These are phyloP conservation scores for Trochalopteron elliotii DNA, from an alignment of 2,113 vertebrate genomes.

Conservation along the genomic window DNA sequence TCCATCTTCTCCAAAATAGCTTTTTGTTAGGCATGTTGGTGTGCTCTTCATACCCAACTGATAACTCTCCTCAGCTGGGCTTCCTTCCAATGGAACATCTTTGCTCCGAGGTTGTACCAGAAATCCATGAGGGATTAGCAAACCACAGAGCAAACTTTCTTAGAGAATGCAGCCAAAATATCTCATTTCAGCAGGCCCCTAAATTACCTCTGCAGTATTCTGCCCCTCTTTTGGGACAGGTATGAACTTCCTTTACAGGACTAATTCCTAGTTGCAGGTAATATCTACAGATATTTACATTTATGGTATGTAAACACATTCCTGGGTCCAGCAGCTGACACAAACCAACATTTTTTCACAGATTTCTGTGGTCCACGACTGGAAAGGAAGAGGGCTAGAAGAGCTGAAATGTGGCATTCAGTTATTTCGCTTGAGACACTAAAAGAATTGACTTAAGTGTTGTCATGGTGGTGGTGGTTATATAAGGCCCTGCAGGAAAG, in stretches of 20 bases:
- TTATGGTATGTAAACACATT: background rate
- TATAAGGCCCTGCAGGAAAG: background rate
- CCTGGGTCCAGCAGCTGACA: background rate
- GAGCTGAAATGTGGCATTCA: background rate
- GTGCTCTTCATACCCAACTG: background rate
- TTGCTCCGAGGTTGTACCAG: background rate
- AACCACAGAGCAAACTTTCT: background rate
- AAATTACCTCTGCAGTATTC: background rate
- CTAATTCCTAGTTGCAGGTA: background rate
- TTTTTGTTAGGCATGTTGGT: background rate
- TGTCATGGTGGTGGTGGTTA: background rate
- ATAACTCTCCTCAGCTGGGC: background rate
- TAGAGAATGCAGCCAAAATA: background rate
- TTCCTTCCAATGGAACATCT: background rate
- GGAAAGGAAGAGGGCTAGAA: background rate
- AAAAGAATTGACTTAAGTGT: background rate
- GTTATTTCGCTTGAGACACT: background rate
- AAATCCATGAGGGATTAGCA: background rate
- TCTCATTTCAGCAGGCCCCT: background rate
- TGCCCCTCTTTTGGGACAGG: background rate
- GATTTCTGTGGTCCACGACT: background rate
- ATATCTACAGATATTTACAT: background rate
- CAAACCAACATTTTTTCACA: background rate
- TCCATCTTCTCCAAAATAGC: background rate
- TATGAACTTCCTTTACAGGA: background rate